Conservation (phyloP, 1,140 invertebrate species). For the Formica exsecta region DNA sequence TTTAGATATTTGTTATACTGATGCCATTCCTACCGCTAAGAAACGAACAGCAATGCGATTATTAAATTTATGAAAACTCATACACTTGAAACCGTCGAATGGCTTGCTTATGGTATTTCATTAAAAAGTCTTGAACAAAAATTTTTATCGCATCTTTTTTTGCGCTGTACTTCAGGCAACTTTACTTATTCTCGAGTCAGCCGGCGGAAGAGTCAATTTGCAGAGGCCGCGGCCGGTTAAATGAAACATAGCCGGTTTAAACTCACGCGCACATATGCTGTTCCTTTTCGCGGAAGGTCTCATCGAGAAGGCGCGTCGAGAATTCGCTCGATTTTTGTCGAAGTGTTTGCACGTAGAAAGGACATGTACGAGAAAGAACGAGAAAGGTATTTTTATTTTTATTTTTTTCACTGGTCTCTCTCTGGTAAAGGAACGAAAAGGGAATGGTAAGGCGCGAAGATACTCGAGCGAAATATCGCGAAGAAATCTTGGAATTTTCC, state of each 20-base stretch:
- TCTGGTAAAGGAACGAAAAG: slow-evolving; percentile 19
- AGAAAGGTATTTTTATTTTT: background rate
- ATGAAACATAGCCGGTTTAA: slow-evolving; percentile 51
- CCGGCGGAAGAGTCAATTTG: slow-evolving; percentile 59
- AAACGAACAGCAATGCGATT: slow-evolving; percentile 57
- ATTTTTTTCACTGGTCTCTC: background rate
- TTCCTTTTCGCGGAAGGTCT: slow-evolving; percentile 21
- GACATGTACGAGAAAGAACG: background rate
- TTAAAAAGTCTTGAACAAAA: slow-evolving; percentile 50
- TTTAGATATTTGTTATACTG: slow-evolving; percentile 34
- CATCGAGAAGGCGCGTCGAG: slow-evolving; percentile 9
- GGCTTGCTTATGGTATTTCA: slow-evolving; percentile 49
- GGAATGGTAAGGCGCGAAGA: background rate
- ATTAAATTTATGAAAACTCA: slow-evolving; percentile 48
- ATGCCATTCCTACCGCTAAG: slow-evolving; percentile 14
- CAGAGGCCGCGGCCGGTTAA: slow-evolving; percentile 38
- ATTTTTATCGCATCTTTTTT: slow-evolving; percentile 47
- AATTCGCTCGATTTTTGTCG: slow-evolving; percentile 46
- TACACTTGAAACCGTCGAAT: background rate
- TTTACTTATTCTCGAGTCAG: slow-evolving; percentile 41
- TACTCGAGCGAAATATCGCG: background rate
- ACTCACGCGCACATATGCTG: slow-evolving; percentile 26
- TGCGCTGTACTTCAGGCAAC: slow-evolving; percentile 10
- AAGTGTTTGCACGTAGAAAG: slow-evolving; percentile 30
- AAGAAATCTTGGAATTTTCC: slow-evolving; percentile 63